Evolutionary conservation across 2,797 vertebrate species (phyloP), one percentile per base, ranked within the genome.

Genomic region (Numenius phaeopus): DNA sequence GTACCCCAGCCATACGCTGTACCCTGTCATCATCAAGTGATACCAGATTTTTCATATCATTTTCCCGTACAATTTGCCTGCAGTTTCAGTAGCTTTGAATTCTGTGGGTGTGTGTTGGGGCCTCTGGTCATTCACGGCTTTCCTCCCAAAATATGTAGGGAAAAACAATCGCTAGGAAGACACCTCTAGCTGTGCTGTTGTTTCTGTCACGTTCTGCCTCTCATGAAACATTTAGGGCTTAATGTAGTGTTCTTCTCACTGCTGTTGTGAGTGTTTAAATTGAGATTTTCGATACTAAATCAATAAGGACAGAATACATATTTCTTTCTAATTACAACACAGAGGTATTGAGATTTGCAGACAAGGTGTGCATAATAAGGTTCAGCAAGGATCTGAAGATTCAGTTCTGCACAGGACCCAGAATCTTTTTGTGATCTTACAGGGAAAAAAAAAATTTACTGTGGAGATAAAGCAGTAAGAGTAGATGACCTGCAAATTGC

Each of bases 21-120:
- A 19, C 6, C 13, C 7, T 7, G 1, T 24, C 40, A 5, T 14
- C 17, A 39, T 24, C 22, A 32, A 42, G 19, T 20, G 10, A 10
- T 3, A 17, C 1, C 39, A 57, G 7, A 3, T 39, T 65, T 61
- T 58, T 71, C 8, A 3, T n/a, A 0, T 4, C 3, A 5, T 10
- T 57, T 46, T 58, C 15, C 10, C 10, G 2, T 14, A 8, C 19
- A 17, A n/a, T 7, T 79, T 82, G 24, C 8, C 20, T 83, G 30
- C 2, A 1, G 20, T 66, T 90, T 65, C 66, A 61, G 37, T 54
- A 90, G 46, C 26, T 23, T 93, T 16, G 3, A 10, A 2, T 79
- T 76, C 26, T 70, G 27, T 24, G 8, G 20, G 8, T 57, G 13
- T 42, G 16, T 40, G 11, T 34, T 83, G 29, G 54, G 44, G 26